Percentiles rank a stretch among this genome's conserved stretches.
Evolutionary conservation across 92 coral and sea anemone genomes (phyloP).

Genomic region (Hydrozoanthus gracilis): DNA sequence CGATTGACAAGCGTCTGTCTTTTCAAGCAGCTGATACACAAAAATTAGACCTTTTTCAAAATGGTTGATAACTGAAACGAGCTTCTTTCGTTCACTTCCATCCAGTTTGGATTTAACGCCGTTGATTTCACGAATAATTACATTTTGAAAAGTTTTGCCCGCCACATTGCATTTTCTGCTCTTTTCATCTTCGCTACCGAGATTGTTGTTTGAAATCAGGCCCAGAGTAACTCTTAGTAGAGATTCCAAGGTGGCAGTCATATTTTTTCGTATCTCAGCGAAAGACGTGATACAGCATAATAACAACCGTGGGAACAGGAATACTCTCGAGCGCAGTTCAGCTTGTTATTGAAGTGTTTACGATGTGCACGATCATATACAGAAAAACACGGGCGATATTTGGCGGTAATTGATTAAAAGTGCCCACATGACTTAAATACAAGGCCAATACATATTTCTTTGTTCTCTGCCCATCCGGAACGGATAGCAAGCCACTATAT

Average conservation of each 20-base stretch:
- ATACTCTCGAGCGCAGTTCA: neutral
- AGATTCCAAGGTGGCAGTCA: slow-evolving; percentile 10
- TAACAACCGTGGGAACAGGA: neutral
- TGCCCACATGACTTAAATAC: slow-evolving; percentile 14
- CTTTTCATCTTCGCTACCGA: slow-evolving; percentile 8
- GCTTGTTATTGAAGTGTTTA: neutral
- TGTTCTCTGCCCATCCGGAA: slow-evolving; percentile 36
- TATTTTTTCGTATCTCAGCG: neutral
- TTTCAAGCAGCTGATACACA: slow-evolving; percentile 15
- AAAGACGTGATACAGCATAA: no score
- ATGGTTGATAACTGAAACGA: slow-evolving; percentile 20
- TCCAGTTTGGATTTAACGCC: slow-evolving; percentile 37
- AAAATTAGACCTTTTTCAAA: slow-evolving; percentile 40
- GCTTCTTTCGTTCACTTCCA: slow-evolving; percentile 30
- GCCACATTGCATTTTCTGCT: neutral
- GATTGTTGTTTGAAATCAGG: slow-evolving; percentile 16
- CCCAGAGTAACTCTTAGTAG: slow-evolving; percentile 18
- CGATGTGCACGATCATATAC: neutral
- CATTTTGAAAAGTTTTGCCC: slow-evolving; percentile 40
- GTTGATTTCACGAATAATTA: slow-evolving; percentile 38
- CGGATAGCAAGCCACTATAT: slow-evolving; percentile 11
- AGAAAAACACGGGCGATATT: slow-evolving; percentile 14
- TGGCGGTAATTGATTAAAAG: slow-evolving; percentile 37
- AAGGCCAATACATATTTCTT: slow-evolving; percentile 5
- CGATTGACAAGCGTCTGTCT: neutral